Conservation (phyloP, 2,113 vertebrate genomes). For the Apaloderma vittatum region DNA sequence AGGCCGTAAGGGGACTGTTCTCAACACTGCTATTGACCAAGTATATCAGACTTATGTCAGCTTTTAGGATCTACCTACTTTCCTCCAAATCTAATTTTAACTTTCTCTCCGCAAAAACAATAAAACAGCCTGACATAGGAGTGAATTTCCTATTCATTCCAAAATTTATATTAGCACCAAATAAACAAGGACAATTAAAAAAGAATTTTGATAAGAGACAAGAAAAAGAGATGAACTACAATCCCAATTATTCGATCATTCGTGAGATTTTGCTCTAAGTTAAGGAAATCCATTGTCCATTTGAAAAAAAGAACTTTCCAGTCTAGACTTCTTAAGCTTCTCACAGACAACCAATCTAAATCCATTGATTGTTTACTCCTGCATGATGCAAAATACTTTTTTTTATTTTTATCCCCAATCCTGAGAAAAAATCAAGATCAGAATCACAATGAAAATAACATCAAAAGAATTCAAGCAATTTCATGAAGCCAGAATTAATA, state of each 20-base stretch:
- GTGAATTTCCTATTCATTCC: neutral
- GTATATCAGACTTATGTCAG: neutral
- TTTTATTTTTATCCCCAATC: neutral
- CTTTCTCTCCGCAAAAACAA: neutral
- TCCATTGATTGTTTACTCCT: neutral
- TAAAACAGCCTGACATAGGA: neutral
- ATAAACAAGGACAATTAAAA: neutral
- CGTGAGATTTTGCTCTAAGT: neutral
- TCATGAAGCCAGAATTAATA: neutral
- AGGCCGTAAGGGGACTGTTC: neutral
- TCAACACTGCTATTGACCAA: neutral
- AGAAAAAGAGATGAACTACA: neutral
- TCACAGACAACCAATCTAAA: neutral
- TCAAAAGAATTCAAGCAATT: neutral
- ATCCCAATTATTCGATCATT: neutral
- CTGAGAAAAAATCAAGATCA: neutral
- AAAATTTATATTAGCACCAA: neutral
- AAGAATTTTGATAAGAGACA: neutral
- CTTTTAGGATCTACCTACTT: neutral
- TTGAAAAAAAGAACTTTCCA: neutral
- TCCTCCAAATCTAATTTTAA: neutral
- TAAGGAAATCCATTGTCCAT: neutral
- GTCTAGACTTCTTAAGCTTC: neutral
- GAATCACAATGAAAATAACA: neutral
- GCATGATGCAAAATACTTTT: neutral